Evolutionary conservation across 1,140 invertebrate species (phyloP), one percentile per base, ranked within the genome.

Genomic region (Trypoxylus dichotomus): DNA sequence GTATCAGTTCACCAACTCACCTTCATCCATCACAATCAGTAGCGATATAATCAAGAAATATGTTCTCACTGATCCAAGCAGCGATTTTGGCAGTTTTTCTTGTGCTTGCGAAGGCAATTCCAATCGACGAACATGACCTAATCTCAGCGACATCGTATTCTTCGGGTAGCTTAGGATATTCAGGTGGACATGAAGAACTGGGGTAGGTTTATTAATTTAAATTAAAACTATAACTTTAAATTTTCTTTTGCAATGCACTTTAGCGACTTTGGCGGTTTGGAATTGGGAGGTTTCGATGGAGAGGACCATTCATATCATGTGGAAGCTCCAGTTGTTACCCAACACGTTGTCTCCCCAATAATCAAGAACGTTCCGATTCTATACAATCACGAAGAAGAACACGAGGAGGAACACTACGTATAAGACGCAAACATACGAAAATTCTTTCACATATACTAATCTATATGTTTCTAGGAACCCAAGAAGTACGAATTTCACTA

Each of bases 401-500:
- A 54, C 15, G 2, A 54, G 7, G 47, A 54, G 19, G 15, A 54
- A 19, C 2, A 54, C 19, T n/a, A 54, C 19, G 47, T 54, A 54
- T 3, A 2, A 5, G 6, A 2, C 7, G 13, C 3, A 0, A 2
- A n/a, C 13, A 19, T 54, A 19, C 19, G 15, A 37, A 37, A 37
- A 37, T 37, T 37, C 32, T 37, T 37, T 5, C 1, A 54, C 0
- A 0, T n/a, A 10, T 43, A 7, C 15, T 54, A 54, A 54, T 54
- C 47, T 68, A 68, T 27, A 7, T 7, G 11, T 27, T 74, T 74
- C n/a, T 21, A 74, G 72, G 32, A 21, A n/a, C 41, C 29, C 2
- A 21, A 21, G 32, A 42, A 74, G 19, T 75, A 75, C 47, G 25
- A 75, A 24, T 75, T 75, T 24, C 41, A 75, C 13, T 75, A 75